phyloP scores from a whole-genome alignment of 2,888 invertebrate genomes.

The Mactromeris polynyma region DNA sequence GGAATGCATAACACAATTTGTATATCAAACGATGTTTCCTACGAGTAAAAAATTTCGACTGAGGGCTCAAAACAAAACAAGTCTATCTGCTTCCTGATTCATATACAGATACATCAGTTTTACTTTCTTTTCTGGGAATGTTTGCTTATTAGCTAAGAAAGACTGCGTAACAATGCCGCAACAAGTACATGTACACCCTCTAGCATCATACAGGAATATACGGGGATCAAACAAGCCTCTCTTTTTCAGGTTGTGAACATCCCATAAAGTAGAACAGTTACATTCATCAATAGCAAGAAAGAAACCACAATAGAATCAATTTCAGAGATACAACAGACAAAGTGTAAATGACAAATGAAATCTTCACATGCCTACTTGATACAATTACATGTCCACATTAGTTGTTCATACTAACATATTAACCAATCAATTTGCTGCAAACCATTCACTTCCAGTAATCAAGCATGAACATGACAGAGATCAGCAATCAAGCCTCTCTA shows the following conservation, averaged over 20 bases:
- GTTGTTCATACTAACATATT: conserved; percentile 3
- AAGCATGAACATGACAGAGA: conserved; percentile 11
- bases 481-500: conserved; percentile 20
- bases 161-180: too few species aligned
- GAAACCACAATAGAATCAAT: neutral
- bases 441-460: conserved; percentile 13
- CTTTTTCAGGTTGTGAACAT: neutral
- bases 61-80: too few species aligned
- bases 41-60: too few species aligned
- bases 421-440: conserved; percentile 9
- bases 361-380: neutral
- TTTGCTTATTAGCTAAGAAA: too few species aligned
- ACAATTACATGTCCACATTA: conserved; percentile 21
- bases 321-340: conserved; percentile 1
- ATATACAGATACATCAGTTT: too few species aligned
- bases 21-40: too few species aligned
- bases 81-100: neutral
- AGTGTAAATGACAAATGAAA: conserved; percentile 9
- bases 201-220: too few species aligned
- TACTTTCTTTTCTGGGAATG: too few species aligned
- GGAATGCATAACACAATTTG: too few species aligned
- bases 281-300: neutral
- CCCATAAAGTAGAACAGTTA: neutral
- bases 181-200: too few species aligned
- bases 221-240: too few species aligned